Percentiles rank a stretch among this genome's conserved stretches.
These are phyloP conservation scores for Amblyteles armatorius DNA, from an alignment of 2,888 invertebrate species.

Conservation along the genomic window DNA sequence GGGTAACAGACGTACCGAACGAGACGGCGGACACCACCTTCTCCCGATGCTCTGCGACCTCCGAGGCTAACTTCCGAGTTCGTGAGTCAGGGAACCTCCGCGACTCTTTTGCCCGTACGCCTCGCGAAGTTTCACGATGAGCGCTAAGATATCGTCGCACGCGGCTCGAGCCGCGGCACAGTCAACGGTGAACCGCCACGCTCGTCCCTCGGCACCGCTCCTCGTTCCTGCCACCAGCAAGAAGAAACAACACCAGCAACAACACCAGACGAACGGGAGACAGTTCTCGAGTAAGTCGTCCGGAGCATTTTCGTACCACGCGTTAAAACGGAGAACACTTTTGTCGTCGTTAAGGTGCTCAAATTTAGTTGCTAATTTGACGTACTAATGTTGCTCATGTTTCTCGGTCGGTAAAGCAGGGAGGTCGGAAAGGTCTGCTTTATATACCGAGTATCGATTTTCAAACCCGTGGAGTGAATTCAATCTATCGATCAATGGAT, in stretches of 20 bases:
- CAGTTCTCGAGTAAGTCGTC: constrained; percentile 55
- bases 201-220: constrained; percentile 61
- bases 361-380: neutral
- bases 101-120: constrained; percentile 32
- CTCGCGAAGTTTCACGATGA: constrained; percentile 72
- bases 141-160: constrained; percentile 79
- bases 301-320: neutral
- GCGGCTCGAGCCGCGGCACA: constrained; percentile 72
- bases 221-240: constrained; percentile 63
- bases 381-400: neutral
- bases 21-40: constrained; percentile 21
- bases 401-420: neutral
- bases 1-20: constrained; percentile 42
- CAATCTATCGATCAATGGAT: no score
- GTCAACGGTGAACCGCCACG: constrained; percentile 77
- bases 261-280: constrained; percentile 41
- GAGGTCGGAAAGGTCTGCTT: neutral
- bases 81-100: constrained; percentile 76
- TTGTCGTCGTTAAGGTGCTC: neutral
- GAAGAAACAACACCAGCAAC: constrained; percentile 53
- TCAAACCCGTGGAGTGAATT: no score
- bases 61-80: constrained; percentile 75
- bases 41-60: constrained; percentile 68
- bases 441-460: no score
- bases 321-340: neutral